These are phyloP conservation scores for Brachyistius frenatus DNA, from an alignment of 2,113 vertebrate genomes.

Conservation along the genomic window DNA sequence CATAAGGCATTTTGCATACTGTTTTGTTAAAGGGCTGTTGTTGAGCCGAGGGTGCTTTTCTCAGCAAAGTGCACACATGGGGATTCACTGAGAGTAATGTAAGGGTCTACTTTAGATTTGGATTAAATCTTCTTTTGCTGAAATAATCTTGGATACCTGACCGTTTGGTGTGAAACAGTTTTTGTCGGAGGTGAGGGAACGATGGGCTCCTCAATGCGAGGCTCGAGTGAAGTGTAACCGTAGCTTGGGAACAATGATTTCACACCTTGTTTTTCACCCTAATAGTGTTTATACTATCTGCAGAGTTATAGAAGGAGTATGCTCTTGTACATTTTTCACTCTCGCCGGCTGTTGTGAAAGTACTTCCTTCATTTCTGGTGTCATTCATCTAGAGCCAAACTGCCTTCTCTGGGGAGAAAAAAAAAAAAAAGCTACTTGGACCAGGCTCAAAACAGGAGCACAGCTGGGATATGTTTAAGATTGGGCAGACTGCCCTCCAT, in stretches of 20 bases:
- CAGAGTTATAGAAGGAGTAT: background rate
- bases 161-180: background rate
- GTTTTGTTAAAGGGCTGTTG: constrained; percentile 44
- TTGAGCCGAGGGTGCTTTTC: constrained; percentile 8
- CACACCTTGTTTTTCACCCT: background rate
- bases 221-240: background rate
- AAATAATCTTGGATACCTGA: background rate
- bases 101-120: background rate
- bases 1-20: constrained; percentile 39
- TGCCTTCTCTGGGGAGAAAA: constrained; percentile 81
- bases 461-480: constrained; percentile 99
- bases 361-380: constrained; percentile 88
- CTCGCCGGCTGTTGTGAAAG: constrained; percentile 52
- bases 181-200: background rate
- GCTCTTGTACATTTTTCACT: constrained; percentile 39
- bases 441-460: constrained; percentile 96
- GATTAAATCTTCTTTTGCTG: background rate
- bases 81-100: constrained; percentile 2
- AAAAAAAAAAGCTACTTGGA: constrained; percentile 92
- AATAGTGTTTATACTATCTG: background rate
- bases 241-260: background rate
- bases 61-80: constrained; percentile 14
- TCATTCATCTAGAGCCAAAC: constrained; percentile 99
- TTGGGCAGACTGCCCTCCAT: constrained; percentile 99
- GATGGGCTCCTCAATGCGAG: background rate